Percentiles rank a stretch among this genome's conserved stretches.
Evolutionary conservation across 1,140 invertebrate genomes (phyloP).

Genomic region (Ceratina japonica): DNA sequence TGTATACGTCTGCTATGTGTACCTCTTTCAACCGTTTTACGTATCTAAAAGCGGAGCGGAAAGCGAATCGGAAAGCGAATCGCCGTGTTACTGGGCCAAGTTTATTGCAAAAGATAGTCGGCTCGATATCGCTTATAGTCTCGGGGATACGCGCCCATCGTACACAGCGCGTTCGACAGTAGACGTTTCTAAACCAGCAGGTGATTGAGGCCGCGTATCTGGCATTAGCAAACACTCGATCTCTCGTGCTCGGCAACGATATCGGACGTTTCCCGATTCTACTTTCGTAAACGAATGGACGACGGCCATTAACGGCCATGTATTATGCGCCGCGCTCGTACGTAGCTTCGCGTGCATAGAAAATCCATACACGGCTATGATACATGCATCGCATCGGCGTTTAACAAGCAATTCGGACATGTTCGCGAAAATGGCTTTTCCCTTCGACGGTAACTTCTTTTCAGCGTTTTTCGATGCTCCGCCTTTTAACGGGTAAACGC

Average conservation of each 20-base stretch:
- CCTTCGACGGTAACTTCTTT: background rate
- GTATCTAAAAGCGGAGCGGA: background rate
- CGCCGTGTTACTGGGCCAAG: conserved; percentile 1
- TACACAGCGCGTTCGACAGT: background rate
- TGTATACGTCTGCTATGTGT: background rate
- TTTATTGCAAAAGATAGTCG: conserved; percentile 13
- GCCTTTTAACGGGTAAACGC: background rate
- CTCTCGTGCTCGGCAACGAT: conserved; percentile 25
- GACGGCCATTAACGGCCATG: background rate
- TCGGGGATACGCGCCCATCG: background rate
- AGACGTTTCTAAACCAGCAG: conserved; percentile 27
- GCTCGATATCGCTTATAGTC: conserved; percentile 24
- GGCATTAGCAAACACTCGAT: conserved; percentile 25
- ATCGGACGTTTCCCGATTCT: conserved; percentile 29
- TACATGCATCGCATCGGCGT: background rate
- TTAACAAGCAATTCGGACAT: background rate
- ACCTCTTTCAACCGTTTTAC: too few species aligned
- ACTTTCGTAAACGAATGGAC: conserved; percentile 41
- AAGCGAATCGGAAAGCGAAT: too few species aligned
- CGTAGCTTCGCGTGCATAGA: background rate
- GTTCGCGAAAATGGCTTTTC: conserved; percentile 6
- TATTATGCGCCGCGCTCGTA: conserved; percentile 5
- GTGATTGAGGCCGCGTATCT: conserved; percentile 33
- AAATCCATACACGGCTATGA: conserved; percentile 11
- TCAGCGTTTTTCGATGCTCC: background rate